Evolutionary conservation across 2,888 invertebrate genomes (phyloP), one percentile per base, ranked within the genome.

Genomic region (Acutogordius australiensis): DNA sequence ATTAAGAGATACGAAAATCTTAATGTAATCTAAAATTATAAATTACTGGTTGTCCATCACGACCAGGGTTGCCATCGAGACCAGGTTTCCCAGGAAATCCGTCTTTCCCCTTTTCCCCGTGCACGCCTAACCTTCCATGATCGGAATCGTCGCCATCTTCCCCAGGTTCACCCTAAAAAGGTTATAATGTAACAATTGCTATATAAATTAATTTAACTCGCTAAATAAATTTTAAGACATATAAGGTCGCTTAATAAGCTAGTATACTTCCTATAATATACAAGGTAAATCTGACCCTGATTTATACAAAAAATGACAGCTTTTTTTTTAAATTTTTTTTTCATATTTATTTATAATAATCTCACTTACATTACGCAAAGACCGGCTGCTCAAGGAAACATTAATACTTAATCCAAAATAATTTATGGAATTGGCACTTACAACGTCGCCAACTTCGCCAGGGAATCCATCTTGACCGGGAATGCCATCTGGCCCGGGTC

Each of bases 51-150:
- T 13, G 18, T 8, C 51, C 51, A 51, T 51, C 51, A 4, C 26
- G 8, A n/a, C 51, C 51, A 51, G 13, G 13, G 13, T 8, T 8
- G 8, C 51, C 51, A 26, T 51, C 26, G 8, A 21, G 4, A 23
- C 61, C 61, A 2, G 59, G 27, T 21, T 60, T 59, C 2, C 61
- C 61, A n/a, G 26, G 51, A 4, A 51, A 23, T n/a, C 51, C 51
- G 23, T 51, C 51, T 51, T 51, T 51, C 4, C 51, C 51, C 23
- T 23, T 51, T 51, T 21, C 26, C 4, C 51, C 51, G 28, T 61
- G 59, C 30, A 30, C 21, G 28, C 61, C 61, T 61, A 60, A 60
- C 29, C 30, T 21, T 28, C 58, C 58, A 28, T 28, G 30, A n/a
- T 28, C 30, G 21, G 30, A 8, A 44, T 51, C 51, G 23, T 51